phyloP scores from a whole-genome alignment of 2,888 invertebrate species.

The Metopia argyrocephala region DNA sequence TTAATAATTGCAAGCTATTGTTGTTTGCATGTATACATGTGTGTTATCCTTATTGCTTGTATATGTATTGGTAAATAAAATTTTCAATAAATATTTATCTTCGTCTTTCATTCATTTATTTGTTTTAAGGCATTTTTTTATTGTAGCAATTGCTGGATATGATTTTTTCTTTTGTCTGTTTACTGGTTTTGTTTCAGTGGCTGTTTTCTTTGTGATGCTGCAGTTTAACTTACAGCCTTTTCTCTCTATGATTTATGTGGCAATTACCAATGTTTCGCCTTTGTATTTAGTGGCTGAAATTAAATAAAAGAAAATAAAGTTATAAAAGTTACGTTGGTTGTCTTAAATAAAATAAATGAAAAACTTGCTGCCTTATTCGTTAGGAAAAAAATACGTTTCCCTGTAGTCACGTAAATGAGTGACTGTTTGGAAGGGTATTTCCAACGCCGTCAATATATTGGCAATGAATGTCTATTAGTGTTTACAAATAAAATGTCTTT shows the following conservation, averaged over 20 bases:
- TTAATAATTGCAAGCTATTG: background rate
- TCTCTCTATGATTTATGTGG: background rate
- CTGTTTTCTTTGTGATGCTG: background rate
- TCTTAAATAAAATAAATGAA: background rate
- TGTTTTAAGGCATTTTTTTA: background rate
- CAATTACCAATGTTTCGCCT: background rate
- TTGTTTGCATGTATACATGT: no score
- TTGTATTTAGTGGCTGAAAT: background rate
- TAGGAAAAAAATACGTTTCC: no score
- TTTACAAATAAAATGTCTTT: no score
- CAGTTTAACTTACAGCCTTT: background rate
- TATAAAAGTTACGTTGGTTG: background rate
- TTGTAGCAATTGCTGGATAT: background rate
- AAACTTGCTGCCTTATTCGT: no score
- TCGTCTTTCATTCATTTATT: background rate
- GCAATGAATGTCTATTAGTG: no score
- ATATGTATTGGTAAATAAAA: background rate
- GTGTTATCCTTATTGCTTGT: background rate
- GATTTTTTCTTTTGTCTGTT: background rate
- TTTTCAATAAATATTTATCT: background rate
- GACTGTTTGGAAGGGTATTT: no score
- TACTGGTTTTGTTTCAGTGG: background rate
- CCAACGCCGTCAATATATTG: no score
- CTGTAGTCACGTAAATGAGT: no score
- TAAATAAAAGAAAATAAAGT: background rate